Evolutionary conservation across 2,888 invertebrate genomes (phyloP), one percentile per base, ranked within the genome.

Genomic region (Penaeus monodon): DNA sequence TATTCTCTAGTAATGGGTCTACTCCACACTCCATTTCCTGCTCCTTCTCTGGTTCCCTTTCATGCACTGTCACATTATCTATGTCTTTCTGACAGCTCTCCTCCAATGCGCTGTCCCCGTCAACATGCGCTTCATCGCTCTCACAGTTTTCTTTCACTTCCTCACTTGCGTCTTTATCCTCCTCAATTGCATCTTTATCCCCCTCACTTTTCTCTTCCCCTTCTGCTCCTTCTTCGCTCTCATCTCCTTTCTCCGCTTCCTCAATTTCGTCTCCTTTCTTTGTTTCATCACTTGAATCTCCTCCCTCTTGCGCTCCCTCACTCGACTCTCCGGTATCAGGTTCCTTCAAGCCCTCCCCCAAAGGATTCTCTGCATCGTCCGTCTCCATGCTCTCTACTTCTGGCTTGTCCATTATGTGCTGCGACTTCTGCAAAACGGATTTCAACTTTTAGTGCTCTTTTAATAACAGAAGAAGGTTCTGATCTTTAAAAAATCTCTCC

Each of bases 51-150:
- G 29, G 22, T 22, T 29, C 79, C 8, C 7, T 64, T 33, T 12
- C 78, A 24, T 20, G 20, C 78, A 38, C 80, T 38, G 38, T 80
- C 65, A 77, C 57, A 57, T 49, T 63, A 76, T 49, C 38, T 24
- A 57, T 63, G 14, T 57, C 77, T 12, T 38, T n/a, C 8, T 14
- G 57, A 1, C 14, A 27, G 76, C 29, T 49, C 38, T 76, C 49
- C n/a, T 76, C 44, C 4, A n/a, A 76, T 24, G 76, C 44, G 49
- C 44, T n/a, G n/a, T 24, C 24, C 12, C 73, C 1, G 22, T 73
- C 27, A 22, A 0, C 29, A 38, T 2, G 7, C 22, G 12, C 73
- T 29, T 29, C 20, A 0, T 73, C 7, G 17, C 14, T 57, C 17
- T 29, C 68, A 2, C 57, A 57, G 57, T 20, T 57, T 57, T 57